Conservation (phyloP, 1,140 invertebrate species). For the Ericerus pela region DNA sequence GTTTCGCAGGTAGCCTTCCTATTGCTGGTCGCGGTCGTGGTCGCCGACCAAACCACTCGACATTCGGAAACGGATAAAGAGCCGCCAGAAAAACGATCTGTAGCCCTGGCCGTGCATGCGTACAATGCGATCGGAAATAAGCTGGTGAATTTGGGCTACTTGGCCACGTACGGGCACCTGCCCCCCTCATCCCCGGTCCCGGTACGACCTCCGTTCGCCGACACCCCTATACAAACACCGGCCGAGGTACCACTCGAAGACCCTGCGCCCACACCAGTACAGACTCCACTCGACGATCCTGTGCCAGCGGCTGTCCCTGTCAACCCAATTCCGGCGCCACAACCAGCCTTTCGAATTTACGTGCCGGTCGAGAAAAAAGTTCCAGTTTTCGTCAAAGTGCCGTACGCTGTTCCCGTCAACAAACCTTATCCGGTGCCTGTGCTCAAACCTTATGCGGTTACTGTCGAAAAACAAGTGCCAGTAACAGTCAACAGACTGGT, state of each 20-base stretch:
- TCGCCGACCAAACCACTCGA: too few species aligned
- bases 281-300: background rate
- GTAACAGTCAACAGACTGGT: background rate
- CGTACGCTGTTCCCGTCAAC: background rate
- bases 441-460: background rate
- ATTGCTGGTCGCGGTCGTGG: too few species aligned
- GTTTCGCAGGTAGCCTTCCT: too few species aligned
- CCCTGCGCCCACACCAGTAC: background rate
- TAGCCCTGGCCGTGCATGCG: too few species aligned
- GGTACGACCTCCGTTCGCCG: too few species aligned
- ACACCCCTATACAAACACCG: too few species aligned
- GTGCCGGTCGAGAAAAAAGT: background rate
- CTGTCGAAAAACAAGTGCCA: background rate
- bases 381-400: background rate
- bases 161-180: too few species aligned
- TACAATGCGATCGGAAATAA: too few species aligned
- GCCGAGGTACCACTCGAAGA: background rate
- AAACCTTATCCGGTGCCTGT: background rate
- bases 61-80: too few species aligned
- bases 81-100: too few species aligned
- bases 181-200: too few species aligned
- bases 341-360: background rate
- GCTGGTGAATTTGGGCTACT: too few species aligned
- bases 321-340: background rate
- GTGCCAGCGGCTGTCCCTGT: background rate